Evolutionary conservation across 2,113 vertebrate species (phyloP), one percentile per base, ranked within the genome.

Genomic region (Cercocebus atys): DNA sequence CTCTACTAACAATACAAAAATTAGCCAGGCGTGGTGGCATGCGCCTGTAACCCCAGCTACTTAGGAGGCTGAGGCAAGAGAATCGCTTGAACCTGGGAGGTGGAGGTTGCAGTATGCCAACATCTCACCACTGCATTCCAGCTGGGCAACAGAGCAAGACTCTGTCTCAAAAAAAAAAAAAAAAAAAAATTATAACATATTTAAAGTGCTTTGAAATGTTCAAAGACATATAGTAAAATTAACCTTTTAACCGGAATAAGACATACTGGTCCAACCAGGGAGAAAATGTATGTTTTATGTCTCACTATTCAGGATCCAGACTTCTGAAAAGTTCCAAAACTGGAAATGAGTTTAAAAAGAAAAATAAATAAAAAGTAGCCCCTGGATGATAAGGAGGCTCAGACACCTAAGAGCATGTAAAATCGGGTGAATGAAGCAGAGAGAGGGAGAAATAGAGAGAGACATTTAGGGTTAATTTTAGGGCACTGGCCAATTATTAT

Each of bases 151-250:
- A 55, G 52, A 55, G 52, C 52, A 55, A 20, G 52, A 55, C 18
- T 55, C 52, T 18, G 18, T 55, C 52, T 55, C 52, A 55, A 20
- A 55, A 55, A 18, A 55, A 55, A 55, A 43, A 40, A 40, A 40
- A 50, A 52, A 55, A 55, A 55, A 55, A 55, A 55, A 55, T 6
- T 20, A 6, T 79, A 93, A 43, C 38, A 92, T 47, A 84, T 73
- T 80, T 32, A 84, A 68, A 93, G 35, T 75, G 45, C 11, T 90
- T 82, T 83, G 23, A 87, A 93, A 61, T 87, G 50, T 73, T 94
- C 78, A 79, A 90, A 95, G 43, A 94, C 95, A 55, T 78, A 95
- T 12, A 12, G 8, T 72, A 70, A 96, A 93, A 70, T 87, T 22
- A 57, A 38, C 2, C 40, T 73, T 90, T 93, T 66, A 75, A 80